Evolutionary conservation across 2,113 vertebrate species (phyloP).

Genomic region (Caranx ignobilis): DNA sequence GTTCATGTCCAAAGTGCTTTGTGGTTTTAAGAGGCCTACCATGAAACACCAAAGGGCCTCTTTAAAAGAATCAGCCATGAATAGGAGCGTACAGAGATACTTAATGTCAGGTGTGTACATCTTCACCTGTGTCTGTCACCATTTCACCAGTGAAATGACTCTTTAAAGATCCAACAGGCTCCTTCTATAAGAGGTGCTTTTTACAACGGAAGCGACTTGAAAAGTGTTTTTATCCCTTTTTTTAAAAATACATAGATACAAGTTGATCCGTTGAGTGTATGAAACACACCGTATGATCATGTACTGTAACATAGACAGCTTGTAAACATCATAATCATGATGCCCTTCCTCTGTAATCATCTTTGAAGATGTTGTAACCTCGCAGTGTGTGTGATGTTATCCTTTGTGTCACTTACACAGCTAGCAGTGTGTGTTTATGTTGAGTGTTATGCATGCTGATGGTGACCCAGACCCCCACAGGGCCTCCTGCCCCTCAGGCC

Average conservation of each 20-base stretch:
- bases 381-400: conserved; percentile 22
- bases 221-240: background rate
- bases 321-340: background rate
- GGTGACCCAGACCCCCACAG: conserved; percentile 72
- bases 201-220: background rate
- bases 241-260: background rate
- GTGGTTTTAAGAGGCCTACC: conserved; percentile 4
- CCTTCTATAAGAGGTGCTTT: conserved; percentile 9
- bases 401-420: conserved; percentile 33
- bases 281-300: background rate
- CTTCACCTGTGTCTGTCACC: background rate
- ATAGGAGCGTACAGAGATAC: background rate
- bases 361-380: background rate
- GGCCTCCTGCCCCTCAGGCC: conserved; percentile 53
- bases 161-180: conserved; percentile 8
- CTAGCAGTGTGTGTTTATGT: conserved; percentile 64
- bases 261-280: background rate
- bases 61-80: conserved; percentile 37
- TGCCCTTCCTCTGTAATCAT: background rate
- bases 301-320: background rate
- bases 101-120: background rate
- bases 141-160: background rate
- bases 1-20: conserved; percentile 4
- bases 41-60: conserved; percentile 26
- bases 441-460: conserved; percentile 79